Percentiles rank a stretch among this genome's conserved stretches.
phyloP scores from a whole-genome alignment of 1,140 invertebrate genomes.

The Drosophila triauraria region DNA sequence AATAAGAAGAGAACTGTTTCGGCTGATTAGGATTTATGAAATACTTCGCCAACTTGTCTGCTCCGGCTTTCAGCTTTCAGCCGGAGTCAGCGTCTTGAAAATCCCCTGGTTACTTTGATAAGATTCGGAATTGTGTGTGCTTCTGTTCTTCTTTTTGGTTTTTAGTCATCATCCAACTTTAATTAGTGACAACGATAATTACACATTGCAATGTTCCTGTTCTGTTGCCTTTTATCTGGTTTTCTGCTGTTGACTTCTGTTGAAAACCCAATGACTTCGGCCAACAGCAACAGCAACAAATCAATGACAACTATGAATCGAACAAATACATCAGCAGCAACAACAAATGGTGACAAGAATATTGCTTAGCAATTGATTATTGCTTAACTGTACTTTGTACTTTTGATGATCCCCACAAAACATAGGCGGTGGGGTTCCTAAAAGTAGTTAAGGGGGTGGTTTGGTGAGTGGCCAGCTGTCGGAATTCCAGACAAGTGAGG shows the following conservation, averaged over 20 bases:
- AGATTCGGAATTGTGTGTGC: conserved; percentile 23
- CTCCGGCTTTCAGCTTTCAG: conserved; percentile 18
- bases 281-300: conserved; percentile 50
- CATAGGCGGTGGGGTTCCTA: neutral
- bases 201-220: conserved; percentile 60
- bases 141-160: conserved; percentile 14
- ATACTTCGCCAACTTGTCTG: conserved; percentile 43
- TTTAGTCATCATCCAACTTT: conserved; percentile 60
- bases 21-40: conserved; percentile 43
- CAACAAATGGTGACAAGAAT: conserved; percentile 54
- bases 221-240: conserved; percentile 66
- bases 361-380: conserved; percentile 75
- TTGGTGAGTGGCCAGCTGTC: conserved; percentile 37
- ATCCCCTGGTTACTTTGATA: conserved; percentile 39
- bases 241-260: conserved; percentile 71
- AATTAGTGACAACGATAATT: conserved; percentile 83
- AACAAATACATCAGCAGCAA: conserved; percentile 37
- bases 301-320: conserved; percentile 50
- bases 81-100: conserved; percentile 32
- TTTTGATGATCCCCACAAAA: conserved; percentile 60
- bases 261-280: conserved; percentile 68
- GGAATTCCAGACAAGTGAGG: conserved; percentile 30
- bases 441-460: neutral
- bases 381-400: conserved; percentile 78
- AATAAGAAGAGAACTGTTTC: neutral